Conservation (phyloP, 2,113 vertebrate species). For the Phodopus roborovskii region DNA sequence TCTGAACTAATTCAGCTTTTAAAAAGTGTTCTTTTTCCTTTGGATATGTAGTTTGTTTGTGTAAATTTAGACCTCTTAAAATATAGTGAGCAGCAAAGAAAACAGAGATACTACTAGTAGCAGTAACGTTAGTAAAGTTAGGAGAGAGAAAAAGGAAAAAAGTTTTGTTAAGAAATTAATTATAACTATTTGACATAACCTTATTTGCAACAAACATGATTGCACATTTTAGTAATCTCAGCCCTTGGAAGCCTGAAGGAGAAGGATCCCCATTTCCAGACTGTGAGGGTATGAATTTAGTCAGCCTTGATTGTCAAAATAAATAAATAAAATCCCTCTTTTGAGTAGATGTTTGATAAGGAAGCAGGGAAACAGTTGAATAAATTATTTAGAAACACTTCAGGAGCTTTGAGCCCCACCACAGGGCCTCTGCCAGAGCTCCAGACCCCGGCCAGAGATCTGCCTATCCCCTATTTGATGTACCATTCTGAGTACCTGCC, state of each 20-base stretch:
- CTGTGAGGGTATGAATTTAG: neutral
- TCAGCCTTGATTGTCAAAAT: neutral
- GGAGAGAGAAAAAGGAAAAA: neutral
- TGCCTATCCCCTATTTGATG: too few species aligned
- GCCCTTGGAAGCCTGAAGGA: neutral
- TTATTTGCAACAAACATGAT: neutral
- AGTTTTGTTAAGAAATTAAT: neutral
- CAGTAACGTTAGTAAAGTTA: neutral
- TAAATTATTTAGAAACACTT: neutral
- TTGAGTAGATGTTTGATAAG: neutral
- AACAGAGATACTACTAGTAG: neutral
- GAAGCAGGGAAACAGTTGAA: neutral
- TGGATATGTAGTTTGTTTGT: neutral
- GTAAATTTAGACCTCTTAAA: neutral
- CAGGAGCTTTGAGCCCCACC: too few species aligned
- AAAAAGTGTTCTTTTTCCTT: neutral
- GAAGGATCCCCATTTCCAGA: neutral
- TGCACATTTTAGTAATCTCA: neutral
- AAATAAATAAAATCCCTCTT: neutral
- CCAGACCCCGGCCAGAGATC: too few species aligned
- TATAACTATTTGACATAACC: neutral
- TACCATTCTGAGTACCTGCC: too few species aligned
- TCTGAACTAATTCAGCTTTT: neutral
- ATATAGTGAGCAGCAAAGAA: slow-evolving; percentile 1
- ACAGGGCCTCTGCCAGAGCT: too few species aligned